phyloP scores from a whole-genome alignment of 2,888 invertebrate species.

The Agonopterix arenella region DNA sequence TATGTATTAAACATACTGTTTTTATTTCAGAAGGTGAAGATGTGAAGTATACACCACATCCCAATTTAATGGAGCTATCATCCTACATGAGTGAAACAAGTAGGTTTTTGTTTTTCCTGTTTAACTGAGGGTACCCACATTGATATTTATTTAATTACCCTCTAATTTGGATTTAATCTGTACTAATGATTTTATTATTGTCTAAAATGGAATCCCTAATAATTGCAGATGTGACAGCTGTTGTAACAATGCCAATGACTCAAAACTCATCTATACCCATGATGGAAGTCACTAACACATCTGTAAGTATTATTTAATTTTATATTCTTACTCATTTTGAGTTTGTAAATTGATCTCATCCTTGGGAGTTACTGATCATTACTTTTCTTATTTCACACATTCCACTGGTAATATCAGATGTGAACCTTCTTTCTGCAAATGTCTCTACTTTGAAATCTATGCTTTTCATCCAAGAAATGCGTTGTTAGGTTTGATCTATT shows the following conservation, averaged over 20 bases:
- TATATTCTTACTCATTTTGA: constrained; percentile 1
- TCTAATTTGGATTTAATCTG: constrained; percentile 4
- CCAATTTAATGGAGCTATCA: constrained; percentile 65
- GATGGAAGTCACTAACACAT: constrained; percentile 69
- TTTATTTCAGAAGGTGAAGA: constrained; percentile 53
- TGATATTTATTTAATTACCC: not conserved
- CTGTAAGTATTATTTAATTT: constrained; percentile 41
- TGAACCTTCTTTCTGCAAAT: too few species aligned
- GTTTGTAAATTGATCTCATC: not conserved
- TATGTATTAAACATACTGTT: not conserved
- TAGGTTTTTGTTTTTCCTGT: constrained; percentile 28
- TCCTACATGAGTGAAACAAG: constrained; percentile 71
- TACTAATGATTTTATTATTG: not conserved
- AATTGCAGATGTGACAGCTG: constrained; percentile 66
- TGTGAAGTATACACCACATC: constrained; percentile 56
- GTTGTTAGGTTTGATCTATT: too few species aligned
- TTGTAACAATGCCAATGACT: constrained; percentile 67
- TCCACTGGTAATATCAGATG: too few species aligned
- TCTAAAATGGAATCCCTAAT: not conserved
- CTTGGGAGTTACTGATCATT: too few species aligned
- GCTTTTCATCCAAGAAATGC: too few species aligned
- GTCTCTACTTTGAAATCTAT: too few species aligned
- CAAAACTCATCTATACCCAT: constrained; percentile 66
- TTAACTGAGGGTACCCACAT: constrained; percentile 1
- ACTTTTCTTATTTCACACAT: too few species aligned